phyloP scores from a whole-genome alignment of 2,888 invertebrate genomes.

The Acanthosepion esculentum region DNA sequence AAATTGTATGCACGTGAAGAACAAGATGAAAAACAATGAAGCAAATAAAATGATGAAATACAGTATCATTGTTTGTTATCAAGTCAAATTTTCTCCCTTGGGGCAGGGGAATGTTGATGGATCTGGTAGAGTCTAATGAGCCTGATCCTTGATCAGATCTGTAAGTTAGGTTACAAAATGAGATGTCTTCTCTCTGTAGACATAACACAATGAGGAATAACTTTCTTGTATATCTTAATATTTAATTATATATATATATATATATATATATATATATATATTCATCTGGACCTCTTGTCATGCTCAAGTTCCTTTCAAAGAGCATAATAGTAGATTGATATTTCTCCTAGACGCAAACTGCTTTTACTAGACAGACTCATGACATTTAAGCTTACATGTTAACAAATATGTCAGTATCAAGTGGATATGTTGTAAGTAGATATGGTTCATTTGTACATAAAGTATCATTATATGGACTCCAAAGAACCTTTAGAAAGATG shows the following conservation, averaged over 20 bases:
- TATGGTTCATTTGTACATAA: background rate
- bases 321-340: background rate
- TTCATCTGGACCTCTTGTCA: conserved; percentile 4
- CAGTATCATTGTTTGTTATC: background rate
- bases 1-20: background rate
- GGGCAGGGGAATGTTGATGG: background rate
- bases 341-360: background rate
- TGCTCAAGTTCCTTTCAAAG: background rate
- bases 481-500: background rate
- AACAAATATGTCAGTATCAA: conserved; percentile 4
- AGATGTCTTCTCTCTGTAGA: background rate
- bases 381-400: background rate
- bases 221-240: background rate
- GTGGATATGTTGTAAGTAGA: background rate
- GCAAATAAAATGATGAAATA: background rate
- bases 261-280: background rate
- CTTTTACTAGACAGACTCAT: background rate
- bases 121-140: background rate
- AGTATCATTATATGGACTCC: background rate
- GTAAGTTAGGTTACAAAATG: background rate
- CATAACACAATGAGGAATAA: background rate
- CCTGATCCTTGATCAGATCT: background rate
- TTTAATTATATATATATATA: background rate
- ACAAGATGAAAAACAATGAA: background rate
- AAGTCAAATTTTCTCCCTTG: background rate